A percentile compares a stretch with the other conserved stretches of the same genome.
Evolutionary conservation across 2,888 invertebrate genomes (phyloP).

Genomic region (Dasypogon diadema): DNA sequence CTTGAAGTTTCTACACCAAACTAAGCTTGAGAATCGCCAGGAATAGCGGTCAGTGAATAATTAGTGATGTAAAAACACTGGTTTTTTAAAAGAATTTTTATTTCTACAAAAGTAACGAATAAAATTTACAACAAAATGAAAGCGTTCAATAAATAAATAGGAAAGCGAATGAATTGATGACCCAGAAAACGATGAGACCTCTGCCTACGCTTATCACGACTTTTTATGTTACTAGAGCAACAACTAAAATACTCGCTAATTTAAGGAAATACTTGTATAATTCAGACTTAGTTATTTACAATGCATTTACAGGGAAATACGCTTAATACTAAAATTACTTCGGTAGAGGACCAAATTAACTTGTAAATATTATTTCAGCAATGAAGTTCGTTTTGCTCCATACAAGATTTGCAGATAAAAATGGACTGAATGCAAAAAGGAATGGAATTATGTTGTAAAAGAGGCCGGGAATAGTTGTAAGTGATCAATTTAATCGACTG

Average conservation of each 20-base stretch:
- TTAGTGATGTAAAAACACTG: no score
- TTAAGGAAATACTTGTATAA: slow-evolving; percentile 33
- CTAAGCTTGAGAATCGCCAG: no score
- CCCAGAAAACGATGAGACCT: background rate
- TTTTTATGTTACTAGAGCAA: background rate
- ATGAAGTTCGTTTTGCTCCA: no score
- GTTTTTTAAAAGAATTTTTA: background rate
- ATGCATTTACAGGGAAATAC: slow-evolving; percentile 45
- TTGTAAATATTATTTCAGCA: no score
- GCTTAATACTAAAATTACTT: background rate
- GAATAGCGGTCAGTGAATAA: no score
- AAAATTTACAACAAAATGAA: slow-evolving; percentile 12
- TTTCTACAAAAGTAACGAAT: background rate
- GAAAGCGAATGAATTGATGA: background rate
- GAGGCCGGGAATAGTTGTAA: no score
- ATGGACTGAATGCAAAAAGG: no score
- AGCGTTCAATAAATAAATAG: slow-evolving; percentile 42
- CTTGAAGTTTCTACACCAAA: no score
- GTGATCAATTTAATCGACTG: no score
- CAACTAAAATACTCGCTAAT: slow-evolving; percentile 28
- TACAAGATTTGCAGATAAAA: no score
- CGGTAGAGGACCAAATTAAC: no score
- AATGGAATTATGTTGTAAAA: no score
- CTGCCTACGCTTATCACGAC: background rate
- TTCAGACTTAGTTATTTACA: slow-evolving; percentile 51